A percentile compares a stretch with the other conserved stretches of the same genome.
phyloP scores from a whole-genome alignment of 2,888 invertebrate species.

The Tachystola acroxantha region DNA sequence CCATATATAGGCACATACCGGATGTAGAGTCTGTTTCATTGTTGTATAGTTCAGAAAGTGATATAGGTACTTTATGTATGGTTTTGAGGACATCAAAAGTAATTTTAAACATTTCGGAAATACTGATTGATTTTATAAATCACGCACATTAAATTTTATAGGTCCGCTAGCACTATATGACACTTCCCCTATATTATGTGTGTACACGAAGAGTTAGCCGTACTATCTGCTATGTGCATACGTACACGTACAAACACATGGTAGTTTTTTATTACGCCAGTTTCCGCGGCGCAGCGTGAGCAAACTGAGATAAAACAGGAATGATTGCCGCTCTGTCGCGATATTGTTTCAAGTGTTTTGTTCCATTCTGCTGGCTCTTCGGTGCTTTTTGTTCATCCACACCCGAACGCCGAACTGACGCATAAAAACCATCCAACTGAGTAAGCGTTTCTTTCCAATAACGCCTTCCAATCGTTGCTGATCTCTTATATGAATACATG shows the following conservation, averaged over 20 bases:
- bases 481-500: conserved; percentile 10
- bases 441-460: conserved; percentile 34
- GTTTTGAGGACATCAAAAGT: too few relatives aligned
- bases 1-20: too few relatives aligned
- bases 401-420: conserved; percentile 42
- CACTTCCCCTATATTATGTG: background rate
- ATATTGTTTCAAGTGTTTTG: conserved; percentile 73
- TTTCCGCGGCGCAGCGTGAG: conserved; percentile 66
- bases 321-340: conserved; percentile 72
- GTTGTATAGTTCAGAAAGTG: too few relatives aligned
- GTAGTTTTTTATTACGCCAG: conserved; percentile 71
- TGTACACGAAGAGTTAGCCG: conserved; percentile 8
- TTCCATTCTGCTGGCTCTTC: conserved; percentile 53
- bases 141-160: background rate
- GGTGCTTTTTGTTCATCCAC: conserved; percentile 54
- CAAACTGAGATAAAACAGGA: conserved; percentile 75
- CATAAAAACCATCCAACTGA: conserved; percentile 37
- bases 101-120: too few relatives aligned
- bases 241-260: conserved; percentile 33
- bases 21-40: too few relatives aligned
- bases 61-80: too few relatives aligned
- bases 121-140: too few relatives aligned
- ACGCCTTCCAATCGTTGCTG: conserved; percentile 22
- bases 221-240: conserved; percentile 18
- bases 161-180: background rate